Evolutionary conservation across 2,797 vertebrate species (phyloP).

Genomic region (Lophius americanus): DNA sequence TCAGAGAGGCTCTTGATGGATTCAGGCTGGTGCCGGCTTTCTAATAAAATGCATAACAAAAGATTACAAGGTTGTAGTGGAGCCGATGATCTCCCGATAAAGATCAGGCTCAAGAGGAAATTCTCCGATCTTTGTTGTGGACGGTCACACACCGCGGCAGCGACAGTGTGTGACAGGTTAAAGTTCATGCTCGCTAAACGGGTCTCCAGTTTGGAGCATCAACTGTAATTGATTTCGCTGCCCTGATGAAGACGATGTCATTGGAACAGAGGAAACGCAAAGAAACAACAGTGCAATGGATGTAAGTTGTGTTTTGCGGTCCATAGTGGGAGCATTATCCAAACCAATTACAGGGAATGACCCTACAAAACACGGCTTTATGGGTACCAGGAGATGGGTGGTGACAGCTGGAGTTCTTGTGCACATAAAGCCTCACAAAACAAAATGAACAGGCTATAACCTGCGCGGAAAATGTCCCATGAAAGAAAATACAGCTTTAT

Average conservation of each 20-base stretch:
- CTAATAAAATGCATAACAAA: conserved; percentile 74
- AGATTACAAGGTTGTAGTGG: conserved; percentile 57
- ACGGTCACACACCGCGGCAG: conserved; percentile 24
- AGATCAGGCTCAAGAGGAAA: conserved; percentile 54
- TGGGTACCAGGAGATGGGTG: conserved; percentile 33
- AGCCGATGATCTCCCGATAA: conserved; percentile 74
- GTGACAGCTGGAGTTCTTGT: conserved; percentile 44
- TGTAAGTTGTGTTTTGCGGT: conserved; percentile 32
- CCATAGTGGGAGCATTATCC: conserved; percentile 36
- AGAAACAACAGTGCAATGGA: conserved; percentile 26
- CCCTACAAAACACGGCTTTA: conserved; percentile 37
- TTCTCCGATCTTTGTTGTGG: conserved; percentile 16
- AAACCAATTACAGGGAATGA: conserved; percentile 52
- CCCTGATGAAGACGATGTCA: neutral
- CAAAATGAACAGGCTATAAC: conserved; percentile 21
- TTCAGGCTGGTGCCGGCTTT: conserved; percentile 57
- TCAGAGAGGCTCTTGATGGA: conserved; percentile 55
- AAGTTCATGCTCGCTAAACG: conserved; percentile 2
- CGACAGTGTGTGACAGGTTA: conserved; percentile 8
- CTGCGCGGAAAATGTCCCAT: conserved; percentile 7
- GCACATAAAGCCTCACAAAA: conserved; percentile 40
- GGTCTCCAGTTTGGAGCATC: conserved; percentile 18
- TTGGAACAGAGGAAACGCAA: conserved; percentile 1
- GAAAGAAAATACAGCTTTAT: conserved; percentile 14
- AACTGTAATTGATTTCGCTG: conserved; percentile 10